Evolutionary conservation across 1,140 invertebrate genomes (phyloP), one percentile per base, ranked within the genome.

Genomic region (Euschistus heros): DNA sequence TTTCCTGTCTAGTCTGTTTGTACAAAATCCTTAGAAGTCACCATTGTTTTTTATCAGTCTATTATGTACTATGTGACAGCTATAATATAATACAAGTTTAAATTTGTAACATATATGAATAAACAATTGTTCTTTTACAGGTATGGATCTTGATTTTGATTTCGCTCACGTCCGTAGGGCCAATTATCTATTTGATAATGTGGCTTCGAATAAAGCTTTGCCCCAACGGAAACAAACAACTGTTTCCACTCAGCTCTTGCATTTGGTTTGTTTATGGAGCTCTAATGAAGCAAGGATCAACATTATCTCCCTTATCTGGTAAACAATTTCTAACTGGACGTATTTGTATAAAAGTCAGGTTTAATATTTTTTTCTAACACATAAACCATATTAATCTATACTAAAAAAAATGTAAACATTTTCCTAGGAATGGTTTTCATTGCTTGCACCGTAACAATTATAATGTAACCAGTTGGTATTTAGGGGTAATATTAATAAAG

Each of bases 191-290:
- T 66, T n/a, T 85, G 0, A 76, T 92, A 4, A 86, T 89, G 26
- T 77, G 78, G 42, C 62, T 90, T 5, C 80, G 86, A 69, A 73
- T 69, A 18, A 68, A 69, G 44, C 62, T 74, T 7, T 70, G 64
- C 50, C 71, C 80, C 15, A 62, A 71, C 1, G 66, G 54, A 1
- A 70, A 79, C 1, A 79, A 82, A 50, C 75, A 77, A 30, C 77
- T 78, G 4, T 87, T 86, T 68, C 77, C 81, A 0, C 71, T 91
- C 20, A 77, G 80, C 7, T 78, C 84, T 7, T 91, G 89, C 69
- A 77, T 88, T 54, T 92, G 90, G 90, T 93, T 92, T 70, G 88
- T 89, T 2, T 93, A 91, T 72, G 88, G 89, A 17, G 88, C 89
- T 15, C 78, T 92, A n/a, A 83, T 92, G 75, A 92, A 92, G 70